Percentiles rank a stretch among this genome's conserved stretches.
Conservation (phyloP, 1,140 invertebrate species). For the Trachymyrmex cornetzi region DNA sequence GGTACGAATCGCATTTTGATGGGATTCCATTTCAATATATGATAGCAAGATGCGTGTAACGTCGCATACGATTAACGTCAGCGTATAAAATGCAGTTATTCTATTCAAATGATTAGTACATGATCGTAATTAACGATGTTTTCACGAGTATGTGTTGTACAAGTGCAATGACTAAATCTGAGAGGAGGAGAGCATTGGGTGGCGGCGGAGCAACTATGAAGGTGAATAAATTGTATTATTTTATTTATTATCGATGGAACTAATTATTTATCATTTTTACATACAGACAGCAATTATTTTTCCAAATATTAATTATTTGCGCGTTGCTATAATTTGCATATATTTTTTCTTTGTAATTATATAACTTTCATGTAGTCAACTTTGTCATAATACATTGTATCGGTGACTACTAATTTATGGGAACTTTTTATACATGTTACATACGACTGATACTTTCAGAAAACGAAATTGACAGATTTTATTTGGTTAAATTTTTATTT, state of each 20-base stretch:
- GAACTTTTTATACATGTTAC: background rate
- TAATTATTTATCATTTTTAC: background rate
- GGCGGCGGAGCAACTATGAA: background rate
- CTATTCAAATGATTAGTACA: background rate
- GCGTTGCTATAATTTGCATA: background rate
- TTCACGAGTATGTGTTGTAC: background rate
- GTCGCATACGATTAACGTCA: background rate
- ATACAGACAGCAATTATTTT: background rate
- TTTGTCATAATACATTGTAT: background rate
- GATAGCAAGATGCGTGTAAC: background rate
- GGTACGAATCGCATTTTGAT: background rate
- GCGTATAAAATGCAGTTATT: background rate
- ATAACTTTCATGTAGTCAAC: background rate
- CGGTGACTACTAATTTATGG: background rate
- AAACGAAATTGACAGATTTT: background rate
- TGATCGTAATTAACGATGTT: background rate
- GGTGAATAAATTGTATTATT: background rate
- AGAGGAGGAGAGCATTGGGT: background rate
- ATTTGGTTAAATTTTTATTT: background rate
- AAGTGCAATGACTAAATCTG: background rate
- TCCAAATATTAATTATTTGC: background rate
- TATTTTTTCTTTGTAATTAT: background rate
- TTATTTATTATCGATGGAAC: background rate
- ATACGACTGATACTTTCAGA: background rate
- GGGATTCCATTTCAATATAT: background rate